phyloP scores from a whole-genome alignment of 2,888 invertebrate genomes.

The Melanotus villosus region DNA sequence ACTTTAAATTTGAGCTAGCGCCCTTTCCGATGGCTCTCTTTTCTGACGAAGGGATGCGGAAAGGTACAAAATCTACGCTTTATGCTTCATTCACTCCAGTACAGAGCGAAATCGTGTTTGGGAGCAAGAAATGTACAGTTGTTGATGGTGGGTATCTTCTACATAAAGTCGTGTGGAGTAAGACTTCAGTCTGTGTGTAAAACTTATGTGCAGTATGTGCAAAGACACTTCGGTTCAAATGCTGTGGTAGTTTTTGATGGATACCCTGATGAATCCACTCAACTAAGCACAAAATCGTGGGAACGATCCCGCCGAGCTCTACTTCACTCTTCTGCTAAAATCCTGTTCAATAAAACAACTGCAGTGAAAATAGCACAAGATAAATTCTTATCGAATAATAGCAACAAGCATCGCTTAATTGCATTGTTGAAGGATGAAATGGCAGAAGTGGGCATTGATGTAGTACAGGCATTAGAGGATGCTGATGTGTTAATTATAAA shows the following conservation, averaged over 20 bases:
- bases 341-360: constrained; percentile 37
- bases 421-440: constrained; percentile 37
- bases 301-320: constrained; percentile 31
- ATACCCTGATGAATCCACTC: constrained; percentile 29
- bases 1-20: constrained; percentile 44
- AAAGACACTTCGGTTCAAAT: constrained; percentile 36
- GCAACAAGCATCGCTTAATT: constrained; percentile 39
- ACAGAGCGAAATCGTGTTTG: neutral
- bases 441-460: constrained; percentile 37
- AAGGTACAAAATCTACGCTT: too few species aligned
- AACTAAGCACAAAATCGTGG: constrained; percentile 38
- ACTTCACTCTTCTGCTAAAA: constrained; percentile 27
- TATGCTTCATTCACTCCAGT: too few species aligned
- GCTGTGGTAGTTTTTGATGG: constrained; percentile 40
- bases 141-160: constrained; percentile 33
- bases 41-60: constrained; percentile 40
- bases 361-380: constrained; percentile 35
- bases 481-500: constrained; percentile 45
- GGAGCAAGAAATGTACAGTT: constrained; percentile 14
- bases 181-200: constrained; percentile 17
- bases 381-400: constrained; percentile 40
- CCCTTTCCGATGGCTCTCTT: constrained; percentile 46
- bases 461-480: constrained; percentile 30
- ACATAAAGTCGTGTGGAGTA: neutral
- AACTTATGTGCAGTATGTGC: constrained; percentile 29